Base-by-base conservation (phyloP, 2,797 vertebrate genomes). In the Xiphophorus birchmanni region DNA sequence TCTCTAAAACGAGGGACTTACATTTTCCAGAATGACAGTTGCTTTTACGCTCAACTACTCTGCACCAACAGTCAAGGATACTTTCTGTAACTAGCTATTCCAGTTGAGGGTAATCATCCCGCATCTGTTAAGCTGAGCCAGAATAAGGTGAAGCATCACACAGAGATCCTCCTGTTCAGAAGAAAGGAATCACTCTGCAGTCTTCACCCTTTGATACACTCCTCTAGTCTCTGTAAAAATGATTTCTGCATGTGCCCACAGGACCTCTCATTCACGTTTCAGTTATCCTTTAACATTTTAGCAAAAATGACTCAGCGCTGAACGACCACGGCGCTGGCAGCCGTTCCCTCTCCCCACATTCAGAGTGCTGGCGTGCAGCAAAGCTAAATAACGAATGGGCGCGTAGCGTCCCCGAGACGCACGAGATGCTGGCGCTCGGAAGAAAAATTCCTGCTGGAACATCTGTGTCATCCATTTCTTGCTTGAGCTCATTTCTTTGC, bases 391-490 rank as follows among this genome's bases (percentile, higher is more conserved):
- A 87, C 50, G 86, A 81, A 92, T 88, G 84, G 65, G 74, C 54
- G 77, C 44, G 79, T 80, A 60, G 81, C 74, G 80, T 86, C 76
- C 73, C 84, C 17, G 58, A 80, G 86, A 87, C 67, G 75, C 75
- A 32, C 11, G 5, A 15, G 82, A 85, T 50, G 76, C 83, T 84
- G 78, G 32, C 52, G 67, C 81, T 73, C 23, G 15, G 78, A 87
- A 84, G 82, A 92, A 84, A 86, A 82, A 90, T 83, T 83, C 79
- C 45, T 63, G n/a, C 45, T 35, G 10, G 37, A 88, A 87, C 85
- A 90, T 88, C 84, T 84, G 79, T 83, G 84, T 90, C 86, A 86
- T 88, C 82, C 4, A 67, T 82, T 86, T 84, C 80, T 71, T 77
- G 78, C 86, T 81, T 67, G 76, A 1, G 52, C 73, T 73, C 40